Percentiles rank a stretch among this genome's conserved stretches.
Evolutionary conservation across 2,888 invertebrate genomes (phyloP).

Genomic region (Sussaba pulchella): DNA sequence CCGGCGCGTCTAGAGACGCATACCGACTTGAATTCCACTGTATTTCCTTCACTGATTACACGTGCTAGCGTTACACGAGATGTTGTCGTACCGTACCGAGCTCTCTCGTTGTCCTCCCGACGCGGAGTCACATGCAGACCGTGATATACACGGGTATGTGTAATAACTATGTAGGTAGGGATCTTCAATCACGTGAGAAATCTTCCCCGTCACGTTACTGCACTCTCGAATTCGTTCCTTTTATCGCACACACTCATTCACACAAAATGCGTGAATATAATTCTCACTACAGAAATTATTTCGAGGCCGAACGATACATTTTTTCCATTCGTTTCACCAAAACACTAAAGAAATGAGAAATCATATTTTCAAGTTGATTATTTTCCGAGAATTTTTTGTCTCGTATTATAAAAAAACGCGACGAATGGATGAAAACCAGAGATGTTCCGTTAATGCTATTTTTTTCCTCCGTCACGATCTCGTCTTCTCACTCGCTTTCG

Average conservation of each 20-base stretch:
- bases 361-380: slow-evolving; percentile 21
- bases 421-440: slow-evolving; percentile 49
- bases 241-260: slow-evolving; percentile 59
- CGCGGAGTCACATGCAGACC: neutral
- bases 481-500: slow-evolving; percentile 50
- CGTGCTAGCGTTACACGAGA: slow-evolving; percentile 61
- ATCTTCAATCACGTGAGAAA: slow-evolving; percentile 75
- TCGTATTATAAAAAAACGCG: slow-evolving; percentile 25
- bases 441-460: slow-evolving; percentile 55
- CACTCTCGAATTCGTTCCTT: slow-evolving; percentile 50
- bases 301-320: slow-evolving; percentile 14
- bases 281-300: slow-evolving; percentile 28
- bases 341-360: neutral
- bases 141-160: slow-evolving; percentile 13
- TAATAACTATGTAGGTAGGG: slow-evolving; percentile 64
- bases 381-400: slow-evolving; percentile 14
- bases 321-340: slow-evolving; percentile 10
- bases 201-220: slow-evolving; percentile 64
- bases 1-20: slow-evolving; percentile 75
- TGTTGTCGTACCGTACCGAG: slow-evolving; percentile 26
- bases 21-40: slow-evolving; percentile 80
- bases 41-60: slow-evolving; percentile 80
- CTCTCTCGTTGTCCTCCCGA: slow-evolving; percentile 46
- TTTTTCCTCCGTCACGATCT: slow-evolving; percentile 15
- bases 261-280: slow-evolving; percentile 28